Percentiles rank a stretch among this genome's conserved stretches.
These are phyloP conservation scores for Passer domesticus DNA, from an alignment of 2,113 vertebrate species.

Conservation along the genomic window DNA sequence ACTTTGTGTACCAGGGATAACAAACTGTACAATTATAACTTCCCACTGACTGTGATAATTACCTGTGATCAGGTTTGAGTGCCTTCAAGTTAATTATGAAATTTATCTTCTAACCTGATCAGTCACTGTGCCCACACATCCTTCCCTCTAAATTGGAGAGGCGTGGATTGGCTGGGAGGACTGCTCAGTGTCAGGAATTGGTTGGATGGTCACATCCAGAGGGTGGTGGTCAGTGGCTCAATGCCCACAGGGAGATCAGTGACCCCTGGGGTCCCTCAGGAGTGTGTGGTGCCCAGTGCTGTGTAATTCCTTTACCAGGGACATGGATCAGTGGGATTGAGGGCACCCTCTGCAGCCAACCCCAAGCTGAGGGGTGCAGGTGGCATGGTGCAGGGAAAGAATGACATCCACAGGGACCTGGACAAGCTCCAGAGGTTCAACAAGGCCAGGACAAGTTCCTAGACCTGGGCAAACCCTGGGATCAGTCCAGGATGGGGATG, in stretches of 20 bases:
- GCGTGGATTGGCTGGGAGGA: rapidly evolving
- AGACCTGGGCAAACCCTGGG: rapidly evolving
- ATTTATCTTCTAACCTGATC: not conserved
- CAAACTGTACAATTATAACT: not conserved
- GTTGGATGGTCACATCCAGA: not conserved
- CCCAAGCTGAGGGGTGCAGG: not conserved
- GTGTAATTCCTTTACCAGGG: not conserved
- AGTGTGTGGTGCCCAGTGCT: not conserved
- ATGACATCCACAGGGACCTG: not conserved
- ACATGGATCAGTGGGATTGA: rapidly evolving
- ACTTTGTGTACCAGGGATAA: not conserved
- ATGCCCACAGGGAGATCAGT: not conserved
- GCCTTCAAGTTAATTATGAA: not conserved
- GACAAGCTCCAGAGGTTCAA: not conserved
- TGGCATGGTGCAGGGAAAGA: not conserved
- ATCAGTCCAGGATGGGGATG: not conserved
- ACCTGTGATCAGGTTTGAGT: not conserved
- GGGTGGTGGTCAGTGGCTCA: not conserved
- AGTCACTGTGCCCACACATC: not conserved
- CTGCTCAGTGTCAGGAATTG: not conserved
- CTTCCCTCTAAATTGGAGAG: no score
- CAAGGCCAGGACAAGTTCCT: not conserved
- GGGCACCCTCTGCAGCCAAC: not conserved
- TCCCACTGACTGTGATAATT: not conserved
- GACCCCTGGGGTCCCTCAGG: not conserved